A percentile compares a stretch with the other conserved stretches of the same genome.
Conservation (phyloP, 2,797 vertebrate genomes). For the Melanotaenia nigrans region DNA sequence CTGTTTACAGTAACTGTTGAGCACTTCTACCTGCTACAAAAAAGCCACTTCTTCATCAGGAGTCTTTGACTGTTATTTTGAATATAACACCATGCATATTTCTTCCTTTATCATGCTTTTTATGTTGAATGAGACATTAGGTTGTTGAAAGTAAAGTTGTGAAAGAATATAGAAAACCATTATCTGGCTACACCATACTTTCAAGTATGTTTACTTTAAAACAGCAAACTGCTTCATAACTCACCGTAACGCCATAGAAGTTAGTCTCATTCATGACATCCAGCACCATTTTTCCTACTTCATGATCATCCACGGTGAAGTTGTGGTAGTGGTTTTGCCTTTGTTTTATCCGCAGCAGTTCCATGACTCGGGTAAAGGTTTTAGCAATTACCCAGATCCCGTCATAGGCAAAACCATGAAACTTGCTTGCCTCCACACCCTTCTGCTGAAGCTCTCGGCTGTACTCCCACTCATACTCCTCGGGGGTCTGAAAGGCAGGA, state of each 20-base stretch:
- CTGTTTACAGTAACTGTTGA: background rate
- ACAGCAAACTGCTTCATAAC: conserved; percentile 43
- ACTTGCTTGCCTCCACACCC: conserved; percentile 96
- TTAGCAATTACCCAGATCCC: conserved; percentile 99
- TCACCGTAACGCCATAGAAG: conserved; percentile 97
- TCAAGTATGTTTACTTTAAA: background rate
- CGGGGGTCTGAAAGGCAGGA: conserved; percentile 87
- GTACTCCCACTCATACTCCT: conserved; percentile 96
- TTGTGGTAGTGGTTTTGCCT: conserved; percentile 90
- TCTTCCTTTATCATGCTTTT: background rate
- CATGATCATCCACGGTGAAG: conserved; percentile 94
- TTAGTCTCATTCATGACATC: conserved; percentile 99
- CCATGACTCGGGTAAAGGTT: conserved; percentile 94
- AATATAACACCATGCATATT: background rate
- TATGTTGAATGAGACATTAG: background rate
- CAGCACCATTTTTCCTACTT: conserved; percentile 94
- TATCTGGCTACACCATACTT: background rate
- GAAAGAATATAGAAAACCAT: background rate
- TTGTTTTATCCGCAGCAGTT: conserved; percentile 88
- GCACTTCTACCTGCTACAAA: background rate
- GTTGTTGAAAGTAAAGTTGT: background rate
- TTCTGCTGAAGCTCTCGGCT: conserved; percentile 89
- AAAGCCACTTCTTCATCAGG: background rate
- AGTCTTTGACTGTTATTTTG: background rate
- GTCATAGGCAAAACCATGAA: conserved; percentile 98